These are phyloP conservation scores for Microvelia longipes DNA, from an alignment of 1,140 invertebrate genomes.

Conservation along the genomic window DNA sequence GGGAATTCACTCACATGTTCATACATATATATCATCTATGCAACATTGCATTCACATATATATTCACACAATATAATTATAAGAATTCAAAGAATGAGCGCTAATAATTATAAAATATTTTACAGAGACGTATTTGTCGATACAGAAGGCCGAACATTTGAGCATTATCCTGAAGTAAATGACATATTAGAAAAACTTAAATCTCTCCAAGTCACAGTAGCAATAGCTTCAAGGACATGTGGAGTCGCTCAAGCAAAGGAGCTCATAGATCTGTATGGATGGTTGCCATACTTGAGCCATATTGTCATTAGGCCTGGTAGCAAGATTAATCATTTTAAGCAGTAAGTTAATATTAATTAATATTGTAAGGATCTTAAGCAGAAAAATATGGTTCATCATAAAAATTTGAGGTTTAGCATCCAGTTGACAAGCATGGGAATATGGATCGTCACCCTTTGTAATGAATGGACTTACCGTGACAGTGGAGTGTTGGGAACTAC, in stretches of 20 bases:
- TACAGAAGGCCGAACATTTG: constrained; percentile 31
- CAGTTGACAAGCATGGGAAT: no score
- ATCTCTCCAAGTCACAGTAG: constrained; percentile 39
- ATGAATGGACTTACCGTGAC: no score
- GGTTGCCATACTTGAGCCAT: constrained; percentile 52
- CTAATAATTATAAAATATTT: constrained; percentile 3
- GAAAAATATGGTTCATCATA: no score
- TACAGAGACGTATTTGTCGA: background rate
- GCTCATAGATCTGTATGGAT: constrained; percentile 48
- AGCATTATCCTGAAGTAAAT: constrained; percentile 43
- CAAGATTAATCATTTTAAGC: constrained; percentile 51
- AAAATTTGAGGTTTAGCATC: no score
- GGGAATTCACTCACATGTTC: background rate
- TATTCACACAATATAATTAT: constrained; percentile 3
- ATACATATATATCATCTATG: background rate
- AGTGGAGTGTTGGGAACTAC: no score
- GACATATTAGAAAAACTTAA: constrained; percentile 40
- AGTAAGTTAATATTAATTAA: constrained; percentile 32
- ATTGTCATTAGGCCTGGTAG: constrained; percentile 59
- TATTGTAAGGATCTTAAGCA: no score
- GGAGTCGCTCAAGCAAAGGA: constrained; percentile 47
- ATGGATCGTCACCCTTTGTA: no score
- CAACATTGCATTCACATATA: background rate
- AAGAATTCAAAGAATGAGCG: background rate
- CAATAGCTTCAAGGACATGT: constrained; percentile 48